A percentile compares a stretch with the other conserved stretches of the same genome.
Evolutionary conservation across 2,113 vertebrate genomes (phyloP).

Genomic region (Poecilia latipinna): DNA sequence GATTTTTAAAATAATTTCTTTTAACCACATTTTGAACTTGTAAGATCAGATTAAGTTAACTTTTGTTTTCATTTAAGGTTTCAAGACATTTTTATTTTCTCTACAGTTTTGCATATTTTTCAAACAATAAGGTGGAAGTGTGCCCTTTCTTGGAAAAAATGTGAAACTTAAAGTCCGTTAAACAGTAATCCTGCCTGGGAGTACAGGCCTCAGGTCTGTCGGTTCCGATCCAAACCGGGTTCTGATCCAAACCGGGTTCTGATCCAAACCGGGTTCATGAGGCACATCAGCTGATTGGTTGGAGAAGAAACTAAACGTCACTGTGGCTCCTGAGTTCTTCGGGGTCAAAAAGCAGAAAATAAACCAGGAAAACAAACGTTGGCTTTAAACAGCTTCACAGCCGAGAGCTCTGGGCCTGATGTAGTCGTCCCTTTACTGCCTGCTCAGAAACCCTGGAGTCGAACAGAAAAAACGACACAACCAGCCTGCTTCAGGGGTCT

Average conservation of each 20-base stretch:
- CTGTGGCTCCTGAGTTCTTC: slow-evolving; percentile 88
- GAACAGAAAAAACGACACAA: slow-evolving; percentile 19
- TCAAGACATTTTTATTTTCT: no score
- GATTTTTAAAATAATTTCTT: no score
- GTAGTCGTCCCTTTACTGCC: background rate
- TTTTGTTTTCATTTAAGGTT: no score
- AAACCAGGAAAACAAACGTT: slow-evolving; percentile 61
- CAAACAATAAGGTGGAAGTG: no score
- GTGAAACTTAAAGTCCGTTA: no score
- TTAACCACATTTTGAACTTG: no score
- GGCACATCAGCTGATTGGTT: slow-evolving; percentile 2
- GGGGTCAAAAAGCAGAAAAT: slow-evolving; percentile 79
- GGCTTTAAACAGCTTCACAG: slow-evolving; percentile 57
- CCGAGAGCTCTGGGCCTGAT: slow-evolving; percentile 13
- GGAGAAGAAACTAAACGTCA: slow-evolving; percentile 62
- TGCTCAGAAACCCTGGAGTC: slow-evolving; percentile 28
- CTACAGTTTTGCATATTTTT: no score
- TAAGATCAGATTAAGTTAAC: no score
- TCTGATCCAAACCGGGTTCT: background rate
- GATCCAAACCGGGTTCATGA: background rate
- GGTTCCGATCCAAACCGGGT: background rate
- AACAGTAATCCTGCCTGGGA: background rate
- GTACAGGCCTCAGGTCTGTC: background rate
- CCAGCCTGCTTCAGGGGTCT: slow-evolving; percentile 27
- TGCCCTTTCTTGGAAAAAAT: no score